These are phyloP conservation scores for Campoletis sonorensis DNA, from an alignment of 1,140 invertebrate genomes.

Conservation along the genomic window DNA sequence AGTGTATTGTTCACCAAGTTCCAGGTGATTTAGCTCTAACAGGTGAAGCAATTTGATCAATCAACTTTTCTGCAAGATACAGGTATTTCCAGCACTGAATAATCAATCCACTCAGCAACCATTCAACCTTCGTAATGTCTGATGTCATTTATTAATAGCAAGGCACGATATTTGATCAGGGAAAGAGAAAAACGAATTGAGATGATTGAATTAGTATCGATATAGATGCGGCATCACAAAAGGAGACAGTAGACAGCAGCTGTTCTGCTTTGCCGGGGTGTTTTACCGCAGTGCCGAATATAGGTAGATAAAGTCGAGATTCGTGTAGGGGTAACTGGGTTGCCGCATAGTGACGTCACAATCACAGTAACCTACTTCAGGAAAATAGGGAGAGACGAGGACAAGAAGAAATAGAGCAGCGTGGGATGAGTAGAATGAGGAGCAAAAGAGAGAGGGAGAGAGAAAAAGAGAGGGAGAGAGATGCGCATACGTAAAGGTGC, in stretches of 20 bases:
- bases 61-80: no score
- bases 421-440: constrained; percentile 16
- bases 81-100: no score
- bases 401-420: constrained; percentile 29
- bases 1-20: no score
- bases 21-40: no score
- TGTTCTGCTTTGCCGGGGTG: constrained; percentile 43
- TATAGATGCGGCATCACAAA: not conserved
- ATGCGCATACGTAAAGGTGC: not conserved
- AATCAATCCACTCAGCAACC: no score
- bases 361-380: constrained; percentile 61
- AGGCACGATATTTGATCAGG: not conserved
- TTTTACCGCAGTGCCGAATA: constrained; percentile 57
- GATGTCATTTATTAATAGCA: no score
- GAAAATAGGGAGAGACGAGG: constrained; percentile 16
- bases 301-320: constrained; percentile 37
- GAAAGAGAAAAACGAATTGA: constrained; percentile 16
- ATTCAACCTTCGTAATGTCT: no score
- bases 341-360: constrained; percentile 66
- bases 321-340: constrained; percentile 59
- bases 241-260: not conserved
- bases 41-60: no score
- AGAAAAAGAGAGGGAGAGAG: no score
- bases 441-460: not conserved
- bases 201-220: not conserved